Evolutionary conservation across 1,140 invertebrate species (phyloP).

Genomic region (Bombus ignitus): DNA sequence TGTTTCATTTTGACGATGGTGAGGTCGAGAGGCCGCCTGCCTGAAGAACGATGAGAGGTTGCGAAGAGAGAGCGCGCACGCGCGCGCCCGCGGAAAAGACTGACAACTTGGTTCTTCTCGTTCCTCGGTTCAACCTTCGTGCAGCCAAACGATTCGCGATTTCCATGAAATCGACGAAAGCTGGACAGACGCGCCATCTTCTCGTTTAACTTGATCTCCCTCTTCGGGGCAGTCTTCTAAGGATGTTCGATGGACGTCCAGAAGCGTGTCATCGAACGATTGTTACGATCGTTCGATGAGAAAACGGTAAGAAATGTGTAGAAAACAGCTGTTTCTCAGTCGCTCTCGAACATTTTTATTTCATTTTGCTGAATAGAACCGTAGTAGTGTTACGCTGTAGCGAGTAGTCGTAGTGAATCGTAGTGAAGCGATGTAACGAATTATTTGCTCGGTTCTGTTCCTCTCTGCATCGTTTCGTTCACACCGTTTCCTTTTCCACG

Average conservation of each 20-base stretch:
- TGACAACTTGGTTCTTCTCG: background rate
- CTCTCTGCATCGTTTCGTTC: background rate
- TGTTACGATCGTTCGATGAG: background rate
- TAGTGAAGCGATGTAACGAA: conserved; percentile 2
- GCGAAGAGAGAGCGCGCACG: background rate
- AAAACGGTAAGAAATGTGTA: background rate
- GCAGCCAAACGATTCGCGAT: background rate
- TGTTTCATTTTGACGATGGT: conserved; percentile 12
- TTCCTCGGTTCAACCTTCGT: background rate
- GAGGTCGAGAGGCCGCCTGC: background rate
- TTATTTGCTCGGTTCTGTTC: background rate
- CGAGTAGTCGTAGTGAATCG: conserved; percentile 39
- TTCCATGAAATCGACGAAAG: too few relatives aligned
- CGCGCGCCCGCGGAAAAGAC: background rate
- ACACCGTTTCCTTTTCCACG: background rate
- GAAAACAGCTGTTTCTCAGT: background rate
- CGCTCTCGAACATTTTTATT: background rate
- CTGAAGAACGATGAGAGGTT: background rate
- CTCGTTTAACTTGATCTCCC: background rate
- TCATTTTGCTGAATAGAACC: background rate
- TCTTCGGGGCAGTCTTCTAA: background rate
- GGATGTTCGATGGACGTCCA: background rate
- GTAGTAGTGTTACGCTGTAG: conserved; percentile 48
- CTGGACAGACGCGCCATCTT: background rate
- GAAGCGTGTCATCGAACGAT: background rate